Percentiles rank a stretch among this genome's conserved stretches.
These are phyloP conservation scores for Eretmochelys imbricata DNA, from an alignment of 2,113 vertebrate species.

Conservation along the genomic window DNA sequence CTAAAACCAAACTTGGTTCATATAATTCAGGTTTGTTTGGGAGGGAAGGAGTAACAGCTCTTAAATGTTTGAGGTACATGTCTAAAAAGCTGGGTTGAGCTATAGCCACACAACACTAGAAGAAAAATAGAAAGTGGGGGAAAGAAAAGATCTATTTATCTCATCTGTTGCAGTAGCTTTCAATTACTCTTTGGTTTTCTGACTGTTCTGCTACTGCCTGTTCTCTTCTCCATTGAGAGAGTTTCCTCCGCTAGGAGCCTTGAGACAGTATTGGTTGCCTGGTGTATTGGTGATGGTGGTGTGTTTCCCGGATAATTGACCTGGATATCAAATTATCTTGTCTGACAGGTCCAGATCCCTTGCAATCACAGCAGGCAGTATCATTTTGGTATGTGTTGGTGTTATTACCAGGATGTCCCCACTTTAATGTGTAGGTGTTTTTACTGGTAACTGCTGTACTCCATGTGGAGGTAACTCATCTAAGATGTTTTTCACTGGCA, in stretches of 20 bases:
- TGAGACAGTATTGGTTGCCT: not conserved
- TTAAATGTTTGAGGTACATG: not conserved
- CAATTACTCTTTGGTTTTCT: not conserved
- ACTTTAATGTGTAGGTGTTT: not conserved
- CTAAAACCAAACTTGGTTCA: not conserved
- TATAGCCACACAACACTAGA: not conserved
- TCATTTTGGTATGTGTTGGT: not conserved
- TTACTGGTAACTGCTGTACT: not conserved
- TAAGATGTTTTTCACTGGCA: not conserved
- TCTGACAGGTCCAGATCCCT: not conserved
- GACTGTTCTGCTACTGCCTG: not conserved
- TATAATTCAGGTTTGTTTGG: not conserved
- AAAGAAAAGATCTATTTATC: not conserved
- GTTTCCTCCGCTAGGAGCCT: not conserved
- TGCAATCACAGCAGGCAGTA: not conserved
- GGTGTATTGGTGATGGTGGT: not conserved
- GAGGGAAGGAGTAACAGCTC: not conserved
- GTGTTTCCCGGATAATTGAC: not conserved
- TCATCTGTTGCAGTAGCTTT: not conserved
- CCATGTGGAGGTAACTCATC: not conserved
- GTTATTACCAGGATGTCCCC: not conserved
- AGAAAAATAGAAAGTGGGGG: conserved; percentile 6
- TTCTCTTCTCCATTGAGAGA: not conserved
- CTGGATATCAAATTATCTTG: not conserved
- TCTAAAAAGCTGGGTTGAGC: not conserved